Percentiles rank a stretch among this genome's conserved stretches.
These are phyloP conservation scores for Saturnia japonica DNA, from an alignment of 2,888 invertebrate genomes.

Conservation along the genomic window DNA sequence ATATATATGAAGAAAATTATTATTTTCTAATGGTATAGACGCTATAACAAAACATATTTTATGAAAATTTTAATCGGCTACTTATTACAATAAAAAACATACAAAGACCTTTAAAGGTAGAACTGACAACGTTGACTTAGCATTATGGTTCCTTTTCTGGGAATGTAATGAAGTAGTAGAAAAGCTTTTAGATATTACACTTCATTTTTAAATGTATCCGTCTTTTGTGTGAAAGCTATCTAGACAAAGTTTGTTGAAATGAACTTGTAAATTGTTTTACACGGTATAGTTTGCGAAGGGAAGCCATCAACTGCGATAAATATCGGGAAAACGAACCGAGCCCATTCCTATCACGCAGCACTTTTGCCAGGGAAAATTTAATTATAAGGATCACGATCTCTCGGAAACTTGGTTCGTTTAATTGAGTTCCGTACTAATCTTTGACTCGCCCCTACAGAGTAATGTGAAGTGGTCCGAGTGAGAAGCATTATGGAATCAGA, in stretches of 20 bases:
- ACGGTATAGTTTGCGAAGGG: constrained; percentile 9
- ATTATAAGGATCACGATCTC: constrained; percentile 71
- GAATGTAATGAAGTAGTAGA: no score
- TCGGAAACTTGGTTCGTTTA: constrained; percentile 64
- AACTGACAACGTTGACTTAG: no score
- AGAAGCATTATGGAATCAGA: constrained; percentile 26
- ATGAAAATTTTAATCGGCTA: no score
- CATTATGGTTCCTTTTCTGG: no score
- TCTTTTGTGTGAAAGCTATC: background rate
- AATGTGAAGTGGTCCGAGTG: constrained; percentile 32
- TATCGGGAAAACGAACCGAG: constrained; percentile 33
- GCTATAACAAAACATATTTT: no score
- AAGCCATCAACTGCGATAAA: constrained; percentile 28
- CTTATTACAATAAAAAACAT: background rate
- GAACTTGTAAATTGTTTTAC: constrained; percentile 13
- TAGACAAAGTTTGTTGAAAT: constrained; percentile 1
- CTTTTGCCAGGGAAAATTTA: constrained; percentile 69
- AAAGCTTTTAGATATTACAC: no score
- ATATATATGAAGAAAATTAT: no score
- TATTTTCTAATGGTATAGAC: no score
- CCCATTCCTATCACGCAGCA: constrained; percentile 65
- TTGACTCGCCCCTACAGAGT: constrained; percentile 52
- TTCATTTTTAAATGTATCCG: background rate
- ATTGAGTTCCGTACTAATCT: constrained; percentile 75
- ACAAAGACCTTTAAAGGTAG: no score